A percentile compares a stretch with the other conserved stretches of the same genome.
These are phyloP conservation scores for Melangyna quadrimaculata DNA, from an alignment of 2,888 invertebrate genomes.

Conservation along the genomic window DNA sequence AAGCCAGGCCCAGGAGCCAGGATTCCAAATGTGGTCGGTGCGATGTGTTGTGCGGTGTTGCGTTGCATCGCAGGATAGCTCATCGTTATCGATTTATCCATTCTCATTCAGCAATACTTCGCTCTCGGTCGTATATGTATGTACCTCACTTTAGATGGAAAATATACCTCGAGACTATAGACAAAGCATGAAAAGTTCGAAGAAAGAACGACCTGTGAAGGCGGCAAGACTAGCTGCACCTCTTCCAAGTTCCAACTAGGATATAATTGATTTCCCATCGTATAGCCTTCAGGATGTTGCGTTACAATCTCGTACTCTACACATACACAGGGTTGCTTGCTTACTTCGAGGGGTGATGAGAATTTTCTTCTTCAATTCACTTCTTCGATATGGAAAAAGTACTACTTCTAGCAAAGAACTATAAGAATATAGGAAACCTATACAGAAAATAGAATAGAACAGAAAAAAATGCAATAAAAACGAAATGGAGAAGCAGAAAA, in stretches of 20 bases:
- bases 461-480: constrained; percentile 41
- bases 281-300: constrained; percentile 57
- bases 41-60: not conserved
- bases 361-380: constrained; percentile 61
- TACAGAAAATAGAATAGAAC: not conserved
- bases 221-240: not conserved
- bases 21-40: constrained; percentile 48
- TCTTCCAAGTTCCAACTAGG: constrained; percentile 11
- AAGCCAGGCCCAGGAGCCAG: not conserved
- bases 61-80: not conserved
- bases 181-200: not conserved
- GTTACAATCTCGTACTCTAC: constrained; percentile 40
- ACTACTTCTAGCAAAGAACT: constrained; percentile 1
- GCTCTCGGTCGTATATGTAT: no score
- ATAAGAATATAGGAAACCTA: not conserved
- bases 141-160: not conserved
- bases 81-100: constrained; percentile 14
- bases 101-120: constrained; percentile 37
- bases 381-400: constrained; percentile 1
- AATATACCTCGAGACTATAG: no score
- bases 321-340: constrained; percentile 24
- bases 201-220: not conserved
- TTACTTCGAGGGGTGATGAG: constrained; percentile 47
- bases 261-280: constrained; percentile 70
- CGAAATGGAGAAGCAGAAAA: not conserved